Percentiles rank a stretch among this genome's conserved stretches.
Conservation (phyloP, 2,113 vertebrate species). For the Psilopsiagon aymara region DNA sequence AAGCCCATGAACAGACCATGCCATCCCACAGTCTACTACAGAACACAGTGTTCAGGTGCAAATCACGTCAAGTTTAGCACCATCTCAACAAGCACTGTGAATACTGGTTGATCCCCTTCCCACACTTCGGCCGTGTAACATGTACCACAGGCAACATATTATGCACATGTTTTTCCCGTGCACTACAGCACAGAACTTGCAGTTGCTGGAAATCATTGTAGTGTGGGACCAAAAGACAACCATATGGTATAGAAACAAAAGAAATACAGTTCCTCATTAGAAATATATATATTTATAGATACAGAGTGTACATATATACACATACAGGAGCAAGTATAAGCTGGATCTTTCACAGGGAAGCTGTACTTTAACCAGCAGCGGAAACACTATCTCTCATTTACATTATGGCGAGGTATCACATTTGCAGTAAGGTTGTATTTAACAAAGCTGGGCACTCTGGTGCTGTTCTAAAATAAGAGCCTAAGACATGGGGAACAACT, state of each 20-base stretch:
- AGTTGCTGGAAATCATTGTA: background rate
- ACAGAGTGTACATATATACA: fast-evolving
- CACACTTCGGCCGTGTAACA: background rate
- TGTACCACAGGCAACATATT: fast-evolving
- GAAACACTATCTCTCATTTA: background rate
- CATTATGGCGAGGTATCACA: background rate
- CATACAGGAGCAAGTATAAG: background rate
- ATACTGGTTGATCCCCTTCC: background rate
- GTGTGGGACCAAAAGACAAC: background rate
- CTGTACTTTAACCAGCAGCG: background rate
- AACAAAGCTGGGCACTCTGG: background rate
- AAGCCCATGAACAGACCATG: background rate
- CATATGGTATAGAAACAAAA: background rate
- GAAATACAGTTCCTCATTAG: background rate
- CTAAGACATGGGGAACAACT: background rate
- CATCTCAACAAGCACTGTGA: background rate
- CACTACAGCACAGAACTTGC: background rate
- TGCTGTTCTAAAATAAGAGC: background rate
- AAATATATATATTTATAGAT: background rate
- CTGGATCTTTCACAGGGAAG: background rate
- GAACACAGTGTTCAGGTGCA: background rate
- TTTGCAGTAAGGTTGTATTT: background rate
- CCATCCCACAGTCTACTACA: background rate
- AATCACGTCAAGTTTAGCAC: background rate
- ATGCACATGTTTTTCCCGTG: background rate